Percentiles rank a stretch among this genome's conserved stretches.
phyloP scores from a whole-genome alignment of 2,113 vertebrate species.

The Lucifuga dentata region DNA sequence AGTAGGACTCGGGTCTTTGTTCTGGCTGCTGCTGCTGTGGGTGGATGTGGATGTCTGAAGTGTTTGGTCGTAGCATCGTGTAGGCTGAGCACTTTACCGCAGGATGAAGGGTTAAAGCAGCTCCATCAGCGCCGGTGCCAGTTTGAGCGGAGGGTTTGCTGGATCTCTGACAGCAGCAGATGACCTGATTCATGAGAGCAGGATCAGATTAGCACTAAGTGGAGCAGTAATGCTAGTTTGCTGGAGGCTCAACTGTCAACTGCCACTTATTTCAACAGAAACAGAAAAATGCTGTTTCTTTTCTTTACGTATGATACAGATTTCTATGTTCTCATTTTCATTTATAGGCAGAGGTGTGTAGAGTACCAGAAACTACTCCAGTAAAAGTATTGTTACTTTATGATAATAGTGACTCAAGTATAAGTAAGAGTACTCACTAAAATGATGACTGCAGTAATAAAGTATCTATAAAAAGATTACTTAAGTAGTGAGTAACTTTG shows the following conservation, averaged over 20 bases:
- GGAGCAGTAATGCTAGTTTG: conserved; percentile 18
- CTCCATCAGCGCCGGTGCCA: conserved; percentile 12
- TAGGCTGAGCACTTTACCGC: conserved; percentile 8
- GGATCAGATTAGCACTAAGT: conserved; percentile 34
- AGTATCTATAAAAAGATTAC: too few relatives aligned
- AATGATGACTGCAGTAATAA: too few relatives aligned
- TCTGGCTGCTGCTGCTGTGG: conserved; percentile 49
- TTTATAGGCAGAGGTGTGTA: too few relatives aligned
- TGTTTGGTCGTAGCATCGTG: conserved; percentile 29
- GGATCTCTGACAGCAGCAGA: conserved; percentile 21
- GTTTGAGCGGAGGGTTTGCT: conserved; percentile 18
- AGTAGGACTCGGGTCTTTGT: conserved; percentile 45
- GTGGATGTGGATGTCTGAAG: conserved; percentile 57
- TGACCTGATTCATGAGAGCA: conserved; percentile 36
- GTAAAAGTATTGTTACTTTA: too few relatives aligned
- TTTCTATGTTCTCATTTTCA: too few relatives aligned
- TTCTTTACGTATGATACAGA: too few relatives aligned
- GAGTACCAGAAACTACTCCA: too few relatives aligned
- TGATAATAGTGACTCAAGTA: too few relatives aligned
- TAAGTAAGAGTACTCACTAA: too few relatives aligned
- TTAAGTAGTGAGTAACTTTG: too few relatives aligned
- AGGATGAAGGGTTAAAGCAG: conserved; percentile 32
- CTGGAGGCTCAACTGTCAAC: conserved; percentile 47
- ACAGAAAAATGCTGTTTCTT: too few relatives aligned
- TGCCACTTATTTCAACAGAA: conserved; percentile 36